Evolutionary conservation across 2,797 vertebrate genomes (phyloP), one percentile per base, ranked within the genome.

Genomic region (Gadopsis bispinosus): DNA sequence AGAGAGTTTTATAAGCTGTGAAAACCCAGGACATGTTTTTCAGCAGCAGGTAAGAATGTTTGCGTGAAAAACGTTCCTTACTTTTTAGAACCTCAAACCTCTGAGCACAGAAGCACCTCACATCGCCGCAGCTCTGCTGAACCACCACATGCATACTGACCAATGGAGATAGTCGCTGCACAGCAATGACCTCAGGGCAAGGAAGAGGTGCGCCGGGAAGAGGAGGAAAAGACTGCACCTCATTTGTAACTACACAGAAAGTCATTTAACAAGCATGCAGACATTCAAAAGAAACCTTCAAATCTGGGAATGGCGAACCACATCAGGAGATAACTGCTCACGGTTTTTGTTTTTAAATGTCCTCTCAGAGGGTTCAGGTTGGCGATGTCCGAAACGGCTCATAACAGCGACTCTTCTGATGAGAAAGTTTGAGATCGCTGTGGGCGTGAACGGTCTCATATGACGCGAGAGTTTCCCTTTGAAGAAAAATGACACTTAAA

Each of bases 321-420:
- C 39, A 19, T 26, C 20, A 22, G 37, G 26, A 77, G 14, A 17
- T 41, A 14, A 43, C 10, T 41, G 43, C 22, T 9, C 2, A 33
- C 35, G 54, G 20, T 1, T 79, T 11, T 60, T 56, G 0, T 0
- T 53, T 53, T 75, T 22, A 16, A 39, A 39, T 20, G 41, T 37
- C 9, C 41, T n/a, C 55, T 59, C 62, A 31, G 33, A 61, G 10
- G 26, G 9, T 73, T 37, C 37, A 54, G 50, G 58, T 8, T 35
- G 33, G 11, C 31, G 77, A 73, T 69, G 43, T 63, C 47, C 51
- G 53, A 56, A 9, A 35, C 6, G 62, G 56, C 19, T 73, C 59
- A 59, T 68, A 45, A 60, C 1, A 59, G 35, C 35, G 26, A 62
- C 22, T 43, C 2, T 1, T 61, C 63, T 63, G 73, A 81, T 76